Conservation (phyloP, 2,797 vertebrate genomes). For the Columba guinea region DNA sequence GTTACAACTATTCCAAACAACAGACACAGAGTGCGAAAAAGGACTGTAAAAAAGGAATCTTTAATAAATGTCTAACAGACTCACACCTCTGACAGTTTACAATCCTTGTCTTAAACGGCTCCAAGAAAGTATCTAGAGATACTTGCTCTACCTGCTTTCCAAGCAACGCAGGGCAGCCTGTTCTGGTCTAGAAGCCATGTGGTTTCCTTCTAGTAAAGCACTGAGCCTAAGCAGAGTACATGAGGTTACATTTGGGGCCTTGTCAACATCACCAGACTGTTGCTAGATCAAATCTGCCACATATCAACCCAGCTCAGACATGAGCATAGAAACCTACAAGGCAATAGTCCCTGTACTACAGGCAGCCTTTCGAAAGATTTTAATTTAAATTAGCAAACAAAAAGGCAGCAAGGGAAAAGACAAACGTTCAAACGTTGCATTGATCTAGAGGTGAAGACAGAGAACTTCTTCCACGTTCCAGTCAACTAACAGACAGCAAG, state of each 20-base stretch:
- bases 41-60: neutral
- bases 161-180: neutral
- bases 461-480: neutral
- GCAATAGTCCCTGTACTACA: neutral
- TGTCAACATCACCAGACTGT: neutral
- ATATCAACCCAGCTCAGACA: neutral
- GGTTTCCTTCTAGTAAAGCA: neutral
- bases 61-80: neutral
- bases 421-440: rapidly evolving
- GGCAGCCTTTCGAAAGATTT: neutral
- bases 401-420: neutral
- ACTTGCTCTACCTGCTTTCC: neutral
- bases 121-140: neutral
- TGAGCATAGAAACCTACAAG: rapidly evolving
- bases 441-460: neutral
- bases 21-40: neutral
- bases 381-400: neutral
- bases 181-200: neutral
- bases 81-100: neutral
- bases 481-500: neutral
- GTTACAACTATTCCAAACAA: neutral
- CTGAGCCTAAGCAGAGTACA: neutral
- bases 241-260: neutral
- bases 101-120: neutral
- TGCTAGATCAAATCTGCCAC: neutral